Evolutionary conservation across 2,888 invertebrate species (phyloP), one percentile per base, ranked within the genome.

Genomic region (Dilophus febrilis): DNA sequence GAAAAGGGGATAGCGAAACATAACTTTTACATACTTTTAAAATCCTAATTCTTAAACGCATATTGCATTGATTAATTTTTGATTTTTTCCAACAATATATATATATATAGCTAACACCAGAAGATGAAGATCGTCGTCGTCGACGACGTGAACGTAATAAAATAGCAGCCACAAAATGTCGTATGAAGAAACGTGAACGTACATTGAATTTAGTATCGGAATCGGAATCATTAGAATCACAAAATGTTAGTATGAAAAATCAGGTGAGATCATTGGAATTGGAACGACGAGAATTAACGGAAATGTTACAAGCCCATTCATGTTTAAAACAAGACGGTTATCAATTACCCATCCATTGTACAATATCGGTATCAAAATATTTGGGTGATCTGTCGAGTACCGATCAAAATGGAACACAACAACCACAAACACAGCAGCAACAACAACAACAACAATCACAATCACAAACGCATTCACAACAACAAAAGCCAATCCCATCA

Each of bases 141-240:
- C 71, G 87, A 42, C 70, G 91, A 53, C 74, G 91, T 52, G 91
- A 91, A 63, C 70, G 90, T 50, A 91, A 91, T 63, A 91, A 91
- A 67, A 85, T 91, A 47, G 91, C 91, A 38, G 91, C 91, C 43
- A 91, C 91, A 11, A 91, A 91, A 61, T 91, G 91, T 57, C 75
- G 91, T 48, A 73, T 90, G 70, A 91, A 91, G 71, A 91, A 91
- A 60, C 78, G 90, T 30, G 87, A 88, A 57, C 74, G 84, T 48
- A 88, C 87, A 2, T 77, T 78, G 50, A 86, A 86, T 55, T 65
- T 90, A 49, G 81, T 87, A 49, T 77, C 77, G 46, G 88, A 90
- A 65, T 84, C 87, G 38, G 87, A 87, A 61, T 75, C 77, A 38
- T 64, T 88, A 44, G 87, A 88, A 59, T 76, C 74, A 41, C 86